Percentiles rank a stretch among this genome's conserved stretches.
These are phyloP conservation scores for Neopelma chrysocephalum DNA, from an alignment of 2,797 vertebrate species.

Conservation along the genomic window DNA sequence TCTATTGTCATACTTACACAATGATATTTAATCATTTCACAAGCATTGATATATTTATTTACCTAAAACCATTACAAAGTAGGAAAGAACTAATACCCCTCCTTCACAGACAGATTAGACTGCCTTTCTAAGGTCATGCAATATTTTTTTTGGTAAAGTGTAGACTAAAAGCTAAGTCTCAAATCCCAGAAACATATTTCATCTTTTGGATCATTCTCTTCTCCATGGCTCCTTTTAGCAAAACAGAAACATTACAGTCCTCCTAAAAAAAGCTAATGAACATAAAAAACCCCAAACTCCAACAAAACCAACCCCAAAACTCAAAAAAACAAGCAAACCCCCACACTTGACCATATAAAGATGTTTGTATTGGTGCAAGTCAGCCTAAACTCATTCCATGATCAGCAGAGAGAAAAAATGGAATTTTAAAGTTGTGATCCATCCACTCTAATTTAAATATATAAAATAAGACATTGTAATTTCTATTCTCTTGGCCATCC, in stretches of 20 bases:
- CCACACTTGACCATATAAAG: neutral
- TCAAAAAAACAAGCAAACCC: neutral
- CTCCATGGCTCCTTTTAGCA: neutral
- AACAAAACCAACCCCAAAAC: accelerated
- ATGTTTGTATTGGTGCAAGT: neutral
- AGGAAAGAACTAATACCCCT: neutral
- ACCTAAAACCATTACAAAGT: neutral
- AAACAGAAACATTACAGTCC: neutral
- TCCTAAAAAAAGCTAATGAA: neutral
- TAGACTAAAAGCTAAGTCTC: neutral
- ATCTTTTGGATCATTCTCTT: neutral
- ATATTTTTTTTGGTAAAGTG: neutral
- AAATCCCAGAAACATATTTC: neutral
- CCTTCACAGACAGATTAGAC: neutral
- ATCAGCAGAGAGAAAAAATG: neutral
- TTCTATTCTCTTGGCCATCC: neutral
- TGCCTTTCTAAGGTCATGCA: neutral
- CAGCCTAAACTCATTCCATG: neutral
- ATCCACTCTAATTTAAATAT: neutral
- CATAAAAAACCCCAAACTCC: accelerated
- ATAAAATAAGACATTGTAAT: neutral
- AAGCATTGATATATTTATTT: neutral
- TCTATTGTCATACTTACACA: neutral
- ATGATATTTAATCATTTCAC: neutral
- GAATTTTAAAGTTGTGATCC: neutral